Base-by-base conservation (phyloP, 2,797 vertebrate species). In the Mormyrus proboscirostris region DNA sequence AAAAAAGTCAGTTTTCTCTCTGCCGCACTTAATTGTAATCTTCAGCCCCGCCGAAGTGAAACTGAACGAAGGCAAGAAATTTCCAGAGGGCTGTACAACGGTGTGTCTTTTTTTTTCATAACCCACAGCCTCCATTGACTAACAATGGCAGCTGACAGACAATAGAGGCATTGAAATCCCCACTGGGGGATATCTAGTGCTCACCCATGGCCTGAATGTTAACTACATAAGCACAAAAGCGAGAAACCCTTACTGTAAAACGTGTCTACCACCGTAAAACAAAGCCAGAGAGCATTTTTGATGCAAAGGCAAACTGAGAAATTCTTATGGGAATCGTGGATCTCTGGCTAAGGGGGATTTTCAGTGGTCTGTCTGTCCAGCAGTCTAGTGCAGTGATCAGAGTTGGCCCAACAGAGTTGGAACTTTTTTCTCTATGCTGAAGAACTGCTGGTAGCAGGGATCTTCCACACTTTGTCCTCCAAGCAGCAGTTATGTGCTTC, bases 101-200 rank as follows among this genome's bases (percentile, higher is more conserved):
- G 89, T 73, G 55, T 90, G 88, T 92, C 8, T 91, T 92, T 91
- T 92, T 91, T 87, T 89, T 89, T 92, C 92, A 90, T 93, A 92
- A 90, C 89, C 90, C 90, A 93, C 93, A 89, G 88, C 91, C 93
- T 89, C 93, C 90, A 92, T 92, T 91, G 90, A 94, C 89, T 89
- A 89, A 93, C 90, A 93, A 91, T 92, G 92, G 90, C 91, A 73
- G 90, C 91, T 87, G 55, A 89, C 55, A 92, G 84, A 94, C 92
- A 94, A 93, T 90, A 90, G 92, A 88, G 73, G 91, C 89, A 91
- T 91, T 94, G 90, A 94, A 92, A 91, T 90, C 89, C 90, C 88
- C 86, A 82, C 91, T 90, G 88, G 89, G 91, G 91, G 91, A 65
- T 90, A 91, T 93, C 86, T 89, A 90, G 41, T 90, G 90, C 90